These are phyloP conservation scores for Archilochus colubris DNA, from an alignment of 2,113 vertebrate genomes.

Conservation along the genomic window DNA sequence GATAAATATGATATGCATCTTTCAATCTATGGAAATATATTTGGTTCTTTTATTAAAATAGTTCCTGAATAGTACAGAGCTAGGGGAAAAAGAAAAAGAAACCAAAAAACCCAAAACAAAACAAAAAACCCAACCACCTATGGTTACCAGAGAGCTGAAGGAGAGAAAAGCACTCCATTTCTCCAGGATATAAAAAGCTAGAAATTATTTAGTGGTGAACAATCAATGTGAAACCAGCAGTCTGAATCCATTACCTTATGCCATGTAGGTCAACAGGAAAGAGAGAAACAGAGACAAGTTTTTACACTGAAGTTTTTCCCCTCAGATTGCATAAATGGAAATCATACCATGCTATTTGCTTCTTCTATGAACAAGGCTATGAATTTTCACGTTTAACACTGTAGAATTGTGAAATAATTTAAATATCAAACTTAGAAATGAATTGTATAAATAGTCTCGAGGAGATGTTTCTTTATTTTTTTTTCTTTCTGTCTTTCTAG, in stretches of 20 bases:
- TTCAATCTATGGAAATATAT: not conserved
- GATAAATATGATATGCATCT: not conserved
- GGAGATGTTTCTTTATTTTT: fast-evolving
- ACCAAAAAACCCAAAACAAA: not conserved
- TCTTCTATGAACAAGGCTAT: not conserved
- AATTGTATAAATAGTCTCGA: not conserved
- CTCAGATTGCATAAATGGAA: not conserved
- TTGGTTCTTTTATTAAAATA: not conserved
- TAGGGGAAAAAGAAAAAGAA: not conserved
- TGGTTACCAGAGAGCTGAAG: not conserved
- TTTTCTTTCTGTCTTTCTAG: not conserved
- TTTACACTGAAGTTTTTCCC: not conserved
- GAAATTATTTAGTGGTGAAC: not conserved
- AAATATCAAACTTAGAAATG: not conserved
- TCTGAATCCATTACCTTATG: not conserved
- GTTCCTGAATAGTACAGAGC: not conserved
- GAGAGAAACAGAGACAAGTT: not conserved
- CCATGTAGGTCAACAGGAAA: not conserved
- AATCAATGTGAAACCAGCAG: not conserved
- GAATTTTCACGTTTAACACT: not conserved
- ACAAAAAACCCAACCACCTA: too few species aligned
- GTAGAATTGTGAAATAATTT: not conserved
- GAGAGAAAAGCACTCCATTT: not conserved
- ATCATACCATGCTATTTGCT: not conserved
- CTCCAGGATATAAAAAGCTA: not conserved